A percentile compares a stretch with the other conserved stretches of the same genome.
Evolutionary conservation across 2,113 vertebrate genomes (phyloP).

Genomic region (Vireo altiloquus): DNA sequence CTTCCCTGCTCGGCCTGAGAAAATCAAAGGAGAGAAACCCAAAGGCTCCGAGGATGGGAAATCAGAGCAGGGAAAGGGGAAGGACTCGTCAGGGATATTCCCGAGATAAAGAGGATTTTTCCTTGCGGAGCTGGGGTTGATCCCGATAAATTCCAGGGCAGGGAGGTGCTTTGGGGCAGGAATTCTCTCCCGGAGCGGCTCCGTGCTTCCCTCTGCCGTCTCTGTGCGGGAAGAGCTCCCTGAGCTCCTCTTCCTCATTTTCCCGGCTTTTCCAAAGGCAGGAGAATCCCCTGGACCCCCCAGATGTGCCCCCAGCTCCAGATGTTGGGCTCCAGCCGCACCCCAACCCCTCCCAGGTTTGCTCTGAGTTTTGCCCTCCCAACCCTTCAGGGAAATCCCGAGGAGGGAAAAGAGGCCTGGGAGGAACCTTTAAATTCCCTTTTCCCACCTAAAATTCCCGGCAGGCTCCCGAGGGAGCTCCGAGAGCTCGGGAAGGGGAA

Average conservation of each 20-base stretch:
- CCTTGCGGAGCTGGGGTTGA: accelerated
- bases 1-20: not conserved
- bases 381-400: accelerated
- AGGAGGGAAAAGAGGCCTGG: not conserved
- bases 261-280: not conserved
- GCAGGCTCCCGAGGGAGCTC: too few relatives aligned
- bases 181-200: not conserved
- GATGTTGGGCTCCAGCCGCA: accelerated
- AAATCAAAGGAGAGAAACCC: not conserved
- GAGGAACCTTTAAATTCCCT: not conserved
- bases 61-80: not conserved
- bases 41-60: not conserved
- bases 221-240: not conserved
- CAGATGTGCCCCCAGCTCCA: not conserved
- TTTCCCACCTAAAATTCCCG: not conserved
- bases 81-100: accelerated
- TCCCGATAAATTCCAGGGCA: accelerated
- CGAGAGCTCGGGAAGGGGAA: not conserved
- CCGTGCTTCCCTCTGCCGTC: conserved; percentile 51
- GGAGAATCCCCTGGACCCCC: not conserved
- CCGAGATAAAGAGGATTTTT: accelerated
- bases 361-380: not conserved
- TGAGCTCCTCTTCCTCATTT: not conserved
- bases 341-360: accelerated
- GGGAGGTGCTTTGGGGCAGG: too few relatives aligned